Base-by-base conservation (phyloP, 2,888 invertebrate genomes). In the Loripinus fragilis region DNA sequence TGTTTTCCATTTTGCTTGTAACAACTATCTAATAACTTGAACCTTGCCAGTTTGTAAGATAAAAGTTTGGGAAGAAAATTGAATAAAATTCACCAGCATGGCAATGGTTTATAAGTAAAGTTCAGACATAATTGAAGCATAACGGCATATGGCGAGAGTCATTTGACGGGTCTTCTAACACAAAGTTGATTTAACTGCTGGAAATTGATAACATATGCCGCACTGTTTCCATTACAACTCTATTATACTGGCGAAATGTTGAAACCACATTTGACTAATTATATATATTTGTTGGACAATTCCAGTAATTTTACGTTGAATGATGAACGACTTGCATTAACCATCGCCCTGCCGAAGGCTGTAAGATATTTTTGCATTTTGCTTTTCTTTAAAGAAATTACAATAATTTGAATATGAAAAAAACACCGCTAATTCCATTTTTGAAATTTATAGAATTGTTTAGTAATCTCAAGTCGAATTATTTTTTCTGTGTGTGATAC, bases 241-340 rank as follows among this genome's bases (percentile, higher is more conserved):
- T n/a, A 25, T 23, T 52, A 52, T 52, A 7, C 52, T 15, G 52
- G 25, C 52, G 12, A 25, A 52, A 52, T 15, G 52, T 52, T 52
- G 52, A 52, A 52, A 52, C 52, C 25, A 25, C 25, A 25, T 52
- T 52, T 8, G 25, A 52, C 52, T 52, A 52, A 52, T 52, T 52
- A 52, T 52, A 52, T 52, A 52, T 52, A 52, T 52, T 52, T 52
- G 52, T 52, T n/a, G 52, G 52, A 52, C 52, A 52, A 52, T 52
- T 52, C 52, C 25, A 52, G 52, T 52, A 52, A 52, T 52, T 52
- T 52, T 52, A 52, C 52, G 25, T 52, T 52, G 52, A 52, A 52
- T 52, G 52, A 52, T 52, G 52, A 52, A 52, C 52, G 25, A 52
- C 52, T 52, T 52, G 52, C 52, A 52, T 52, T 52, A 52, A 8